Conservation (phyloP, 2,113 vertebrate genomes). For the Panthera leo region DNA sequence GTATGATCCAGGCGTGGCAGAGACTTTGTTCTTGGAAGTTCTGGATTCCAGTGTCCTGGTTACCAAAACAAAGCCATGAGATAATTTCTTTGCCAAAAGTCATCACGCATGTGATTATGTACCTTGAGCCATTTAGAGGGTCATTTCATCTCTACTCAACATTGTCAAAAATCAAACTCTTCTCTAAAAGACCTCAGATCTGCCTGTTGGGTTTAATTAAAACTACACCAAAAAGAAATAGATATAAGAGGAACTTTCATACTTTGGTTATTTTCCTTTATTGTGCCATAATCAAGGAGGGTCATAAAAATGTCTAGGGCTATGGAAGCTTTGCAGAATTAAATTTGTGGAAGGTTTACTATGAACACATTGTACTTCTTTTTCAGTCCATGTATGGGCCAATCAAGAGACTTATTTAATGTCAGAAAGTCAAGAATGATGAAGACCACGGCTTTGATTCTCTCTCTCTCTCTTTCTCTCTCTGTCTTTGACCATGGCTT, state of each 20-base stretch:
- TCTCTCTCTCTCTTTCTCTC: background rate
- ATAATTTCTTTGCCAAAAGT: background rate
- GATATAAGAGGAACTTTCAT: background rate
- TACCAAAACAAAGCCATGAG: background rate
- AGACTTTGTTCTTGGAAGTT: background rate
- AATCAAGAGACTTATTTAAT: background rate
- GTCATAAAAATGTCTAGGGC: background rate
- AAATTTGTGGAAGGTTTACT: background rate
- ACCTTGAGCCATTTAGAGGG: background rate
- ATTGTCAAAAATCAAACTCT: background rate
- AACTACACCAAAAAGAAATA: background rate
- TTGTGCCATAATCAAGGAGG: background rate
- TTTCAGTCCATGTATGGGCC: background rate
- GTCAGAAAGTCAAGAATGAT: background rate
- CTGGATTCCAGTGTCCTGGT: background rate
- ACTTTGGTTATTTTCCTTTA: background rate
- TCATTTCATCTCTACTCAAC: background rate
- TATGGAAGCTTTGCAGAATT: background rate
- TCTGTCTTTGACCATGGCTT: background rate
- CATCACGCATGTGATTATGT: background rate
- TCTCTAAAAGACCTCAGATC: background rate
- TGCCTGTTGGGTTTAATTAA: conserved; percentile 27
- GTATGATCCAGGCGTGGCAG: background rate
- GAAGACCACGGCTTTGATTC: background rate
- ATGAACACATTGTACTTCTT: background rate